These are phyloP conservation scores for Trisateles emortualis DNA, from an alignment of 2,888 invertebrate genomes.

Conservation along the genomic window DNA sequence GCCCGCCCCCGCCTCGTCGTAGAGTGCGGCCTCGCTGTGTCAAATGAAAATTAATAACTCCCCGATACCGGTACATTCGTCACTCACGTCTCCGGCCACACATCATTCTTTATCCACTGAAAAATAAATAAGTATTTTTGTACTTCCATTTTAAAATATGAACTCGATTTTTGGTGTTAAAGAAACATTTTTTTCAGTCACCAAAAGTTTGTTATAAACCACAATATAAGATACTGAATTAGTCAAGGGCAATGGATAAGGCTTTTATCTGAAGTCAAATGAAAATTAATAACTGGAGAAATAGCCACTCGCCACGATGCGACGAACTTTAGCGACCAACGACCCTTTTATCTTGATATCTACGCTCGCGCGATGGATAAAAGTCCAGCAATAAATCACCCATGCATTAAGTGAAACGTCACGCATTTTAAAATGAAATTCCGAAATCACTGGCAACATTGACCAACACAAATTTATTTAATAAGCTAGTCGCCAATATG, in stretches of 20 bases:
- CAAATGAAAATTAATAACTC: slow-evolving; percentile 79
- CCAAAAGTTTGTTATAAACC: not conserved
- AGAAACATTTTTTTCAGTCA: not conserved
- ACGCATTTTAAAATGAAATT: slow-evolving; percentile 3
- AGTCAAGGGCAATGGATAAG: slow-evolving; percentile 49
- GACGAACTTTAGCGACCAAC: slow-evolving; percentile 57
- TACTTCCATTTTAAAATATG: slow-evolving; percentile 15
- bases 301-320: slow-evolving; percentile 48
- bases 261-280: slow-evolving; percentile 67
- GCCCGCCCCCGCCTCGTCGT: slow-evolving; percentile 28
- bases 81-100: slow-evolving; percentile 36
- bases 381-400: slow-evolving; percentile 40
- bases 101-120: slow-evolving; percentile 36
- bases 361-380: slow-evolving; percentile 42
- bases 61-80: slow-evolving; percentile 49
- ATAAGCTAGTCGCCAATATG: slow-evolving; percentile 27
- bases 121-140: slow-evolving; percentile 29
- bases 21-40: slow-evolving; percentile 58
- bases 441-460: not conserved
- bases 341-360: slow-evolving; percentile 65
- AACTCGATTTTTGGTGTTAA: slow-evolving; percentile 1
- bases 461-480: slow-evolving; percentile 19
- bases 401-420: slow-evolving; percentile 8
- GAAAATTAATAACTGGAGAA: slow-evolving; percentile 73
- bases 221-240: slow-evolving; percentile 20